Evolutionary conservation across 2,113 vertebrate genomes (phyloP), one percentile per base, ranked within the genome.

Genomic region (Brevimyrus niger): DNA sequence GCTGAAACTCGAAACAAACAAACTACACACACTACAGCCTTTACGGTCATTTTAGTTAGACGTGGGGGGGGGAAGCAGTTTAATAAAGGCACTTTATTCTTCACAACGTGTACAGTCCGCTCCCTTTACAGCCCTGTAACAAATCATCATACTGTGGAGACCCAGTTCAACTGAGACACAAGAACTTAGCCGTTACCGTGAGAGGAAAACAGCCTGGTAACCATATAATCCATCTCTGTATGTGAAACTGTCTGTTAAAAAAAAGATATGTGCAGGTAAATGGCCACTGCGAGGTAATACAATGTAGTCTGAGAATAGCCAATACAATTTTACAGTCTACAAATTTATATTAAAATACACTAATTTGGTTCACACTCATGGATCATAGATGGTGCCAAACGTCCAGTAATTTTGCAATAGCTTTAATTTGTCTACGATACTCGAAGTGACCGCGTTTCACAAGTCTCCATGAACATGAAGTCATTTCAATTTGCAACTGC

Each of bases 351-450:
- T 69, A 31, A 69, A 69, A 69, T 31, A 31, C n/a, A 11, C 61
- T 4, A 27, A 27, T 69, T 3, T 31, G n/a, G 61, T 31, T 69
- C 61, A 69, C 61, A 27, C n/a, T 31, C 61, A n/a, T 69, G 61
- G 6, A 31, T 31, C n/a, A 69, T 69, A 69, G 61, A 69, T 69
- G 61, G n/a, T 69, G 61, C 27, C 61, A 69, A 69, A 69, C 61
- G 31, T 69, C 61, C n/a, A 69, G 61, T 69, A 69, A 65, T 89
- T 89, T 84, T 6, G 83, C 50, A 46, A 61, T 89, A 89, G 53
- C 88, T 89, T 27, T 46, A 61, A 65, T 38, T 50, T 83, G 44
- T 92, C 93, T 94, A 94, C 15, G 21, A 82, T 23, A 19, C 35
- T 92, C 89, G 92, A 92, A 91, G 89, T 90, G 90, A 47, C 61